These are phyloP conservation scores for Diachasma alloeum DNA, from an alignment of 1,140 invertebrate species.

Conservation along the genomic window DNA sequence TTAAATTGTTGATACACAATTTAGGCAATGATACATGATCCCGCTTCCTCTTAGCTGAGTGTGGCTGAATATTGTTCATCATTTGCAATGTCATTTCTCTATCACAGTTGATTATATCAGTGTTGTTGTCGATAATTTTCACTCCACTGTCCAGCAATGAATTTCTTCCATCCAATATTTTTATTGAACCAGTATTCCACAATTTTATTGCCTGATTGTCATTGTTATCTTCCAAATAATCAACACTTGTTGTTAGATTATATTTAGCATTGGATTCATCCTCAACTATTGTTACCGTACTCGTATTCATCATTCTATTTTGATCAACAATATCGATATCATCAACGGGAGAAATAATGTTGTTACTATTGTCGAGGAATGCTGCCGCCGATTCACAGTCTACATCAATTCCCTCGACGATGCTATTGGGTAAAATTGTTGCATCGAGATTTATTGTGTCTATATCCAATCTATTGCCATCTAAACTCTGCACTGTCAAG, in stretches of 20 bases:
- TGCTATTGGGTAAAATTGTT: conserved; percentile 45
- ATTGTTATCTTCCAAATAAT: conserved; percentile 40
- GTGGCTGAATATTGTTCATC: conserved; percentile 23
- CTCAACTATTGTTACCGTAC: neutral
- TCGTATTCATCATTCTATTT: neutral
- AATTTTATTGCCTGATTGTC: conserved; percentile 44
- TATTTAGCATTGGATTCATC: neutral
- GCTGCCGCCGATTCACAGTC: conserved; percentile 46
- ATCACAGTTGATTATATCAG: conserved; percentile 36
- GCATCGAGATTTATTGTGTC: conserved; percentile 55
- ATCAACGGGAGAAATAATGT: conserved; percentile 53
- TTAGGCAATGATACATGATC: conserved; percentile 42
- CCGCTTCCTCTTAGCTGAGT: conserved; percentile 51
- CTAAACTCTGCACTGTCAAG: conserved; percentile 51
- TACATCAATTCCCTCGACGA: conserved; percentile 51
- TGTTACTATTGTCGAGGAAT: conserved; percentile 46
- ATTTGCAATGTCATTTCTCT: conserved; percentile 17
- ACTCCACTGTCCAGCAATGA: conserved; percentile 33
- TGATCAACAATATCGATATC: neutral
- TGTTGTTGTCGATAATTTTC: conserved; percentile 47
- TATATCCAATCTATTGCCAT: conserved; percentile 51
- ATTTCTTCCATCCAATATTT: conserved; percentile 48
- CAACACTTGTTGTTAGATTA: neutral
- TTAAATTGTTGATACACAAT: conserved; percentile 49
- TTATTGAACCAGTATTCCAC: conserved; percentile 47